Evolutionary conservation across 2,113 vertebrate species (phyloP), one percentile per base, ranked within the genome.

Genomic region (Silurus glanis): DNA sequence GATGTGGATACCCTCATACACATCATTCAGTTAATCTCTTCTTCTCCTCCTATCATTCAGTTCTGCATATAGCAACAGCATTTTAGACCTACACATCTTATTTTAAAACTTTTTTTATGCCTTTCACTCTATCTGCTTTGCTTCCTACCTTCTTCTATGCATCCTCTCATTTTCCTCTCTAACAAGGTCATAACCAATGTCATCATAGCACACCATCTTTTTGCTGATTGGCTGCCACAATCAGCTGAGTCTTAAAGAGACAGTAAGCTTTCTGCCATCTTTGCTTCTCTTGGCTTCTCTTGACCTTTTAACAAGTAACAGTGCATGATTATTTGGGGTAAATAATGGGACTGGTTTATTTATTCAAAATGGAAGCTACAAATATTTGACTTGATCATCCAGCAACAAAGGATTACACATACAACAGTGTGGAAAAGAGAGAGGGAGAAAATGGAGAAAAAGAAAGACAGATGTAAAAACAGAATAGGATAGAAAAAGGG

Each of bases 111-210:
- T 79, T 45, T 21, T 49, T 28, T 51, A 61, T 83, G 19, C n/a
- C 47, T 83, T 9, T 25, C 9, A 12, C 66, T 86, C 62, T 25
- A 87, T 81, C 12, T 80, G 37, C 16, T 51, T 59, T 51, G 82
- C 81, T 6, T 2, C 51, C 83, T 80, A 85, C 69, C 83, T 83
- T 76, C 85, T 85, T 78, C 85, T 84, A 9, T 16, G 66, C 89
- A 88, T 88, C 84, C 72, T 87, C 82, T 69, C 49, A 83, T 87
- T 69, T 85, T 83, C 49, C 58, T 85, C 83, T 87, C 87, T 72
- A 84, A 88, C 92, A 94, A 94, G 93, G 94, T 94, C 92, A 62
- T 76, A 10, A 58, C 85, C 94, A 94, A 94, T 92, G 94, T 94
- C 91, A 47, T 86, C 80, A 80, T 69, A 62, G 45, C 91, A 84